phyloP scores from a whole-genome alignment of 2,113 vertebrate genomes.

The Mastomys coucha region DNA sequence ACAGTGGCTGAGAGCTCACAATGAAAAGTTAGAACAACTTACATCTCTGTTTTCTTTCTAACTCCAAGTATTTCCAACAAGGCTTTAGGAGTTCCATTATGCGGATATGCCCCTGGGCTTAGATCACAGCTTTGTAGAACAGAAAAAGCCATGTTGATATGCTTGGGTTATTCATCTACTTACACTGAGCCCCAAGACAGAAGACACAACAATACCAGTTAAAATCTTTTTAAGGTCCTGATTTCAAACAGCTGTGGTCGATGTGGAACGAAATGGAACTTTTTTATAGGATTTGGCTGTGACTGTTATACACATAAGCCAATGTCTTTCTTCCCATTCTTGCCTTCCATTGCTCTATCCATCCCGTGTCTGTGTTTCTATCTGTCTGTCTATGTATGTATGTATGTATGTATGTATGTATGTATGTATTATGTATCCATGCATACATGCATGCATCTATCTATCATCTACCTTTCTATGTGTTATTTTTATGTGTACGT shows the following conservation, averaged over 20 bases:
- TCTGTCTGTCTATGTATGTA: not conserved
- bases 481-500: not conserved
- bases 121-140: not conserved
- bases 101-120: not conserved
- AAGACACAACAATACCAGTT: not conserved
- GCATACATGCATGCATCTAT: no score
- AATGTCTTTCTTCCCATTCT: not conserved
- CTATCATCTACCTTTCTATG: not conserved
- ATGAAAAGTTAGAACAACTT: not conserved
- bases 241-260: not conserved
- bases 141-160: not conserved
- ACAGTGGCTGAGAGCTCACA: not conserved
- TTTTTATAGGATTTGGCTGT: not conserved
- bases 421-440: no score
- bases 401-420: not conserved
- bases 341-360: not conserved
- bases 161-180: not conserved
- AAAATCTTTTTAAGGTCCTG: not conserved
- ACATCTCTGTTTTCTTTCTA: not conserved
- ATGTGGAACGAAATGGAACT: not conserved
- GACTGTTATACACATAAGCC: not conserved
- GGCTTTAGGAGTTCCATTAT: not conserved
- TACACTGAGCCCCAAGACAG: not conserved
- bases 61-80: slow-evolving; percentile 22
- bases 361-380: not conserved